Evolutionary conservation across 2,113 vertebrate genomes (phyloP).

Genomic region (Orycteropus afer): DNA sequence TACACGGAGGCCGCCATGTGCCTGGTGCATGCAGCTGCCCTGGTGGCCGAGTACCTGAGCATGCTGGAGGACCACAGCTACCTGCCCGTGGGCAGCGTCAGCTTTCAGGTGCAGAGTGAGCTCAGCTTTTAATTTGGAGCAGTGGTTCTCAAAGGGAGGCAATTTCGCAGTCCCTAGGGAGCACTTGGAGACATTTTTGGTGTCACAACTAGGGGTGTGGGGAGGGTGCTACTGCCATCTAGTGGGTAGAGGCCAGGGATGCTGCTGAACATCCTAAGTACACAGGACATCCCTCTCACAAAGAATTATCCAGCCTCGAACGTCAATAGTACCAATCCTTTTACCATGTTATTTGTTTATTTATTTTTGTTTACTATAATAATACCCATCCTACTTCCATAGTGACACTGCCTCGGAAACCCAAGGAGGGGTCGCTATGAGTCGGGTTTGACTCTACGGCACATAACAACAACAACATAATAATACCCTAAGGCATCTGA

Average conservation of each 20-base stretch:
- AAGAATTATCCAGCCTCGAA: background rate
- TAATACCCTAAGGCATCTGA: too few relatives aligned
- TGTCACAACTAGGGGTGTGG: background rate
- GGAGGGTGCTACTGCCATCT: too few relatives aligned
- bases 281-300: background rate
- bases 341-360: too few relatives aligned
- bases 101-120: constrained; percentile 91
- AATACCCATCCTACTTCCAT: too few relatives aligned
- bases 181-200: background rate
- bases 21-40: constrained; percentile 94
- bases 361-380: too few relatives aligned
- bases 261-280: background rate
- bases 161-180: background rate
- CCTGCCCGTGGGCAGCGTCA: constrained; percentile 97
- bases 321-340: background rate
- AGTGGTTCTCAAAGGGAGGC: too few relatives aligned
- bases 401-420: too few relatives aligned
- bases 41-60: constrained; percentile 98
- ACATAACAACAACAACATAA: too few relatives aligned
- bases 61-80: constrained; percentile 97
- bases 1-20: constrained; percentile 99
- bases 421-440: too few relatives aligned
- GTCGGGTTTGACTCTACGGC: too few relatives aligned
- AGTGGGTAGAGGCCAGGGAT: background rate
- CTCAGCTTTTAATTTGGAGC: too few relatives aligned